These are phyloP conservation scores for Uloborus diversus DNA, from an alignment of 1,140 invertebrate genomes.

Conservation along the genomic window DNA sequence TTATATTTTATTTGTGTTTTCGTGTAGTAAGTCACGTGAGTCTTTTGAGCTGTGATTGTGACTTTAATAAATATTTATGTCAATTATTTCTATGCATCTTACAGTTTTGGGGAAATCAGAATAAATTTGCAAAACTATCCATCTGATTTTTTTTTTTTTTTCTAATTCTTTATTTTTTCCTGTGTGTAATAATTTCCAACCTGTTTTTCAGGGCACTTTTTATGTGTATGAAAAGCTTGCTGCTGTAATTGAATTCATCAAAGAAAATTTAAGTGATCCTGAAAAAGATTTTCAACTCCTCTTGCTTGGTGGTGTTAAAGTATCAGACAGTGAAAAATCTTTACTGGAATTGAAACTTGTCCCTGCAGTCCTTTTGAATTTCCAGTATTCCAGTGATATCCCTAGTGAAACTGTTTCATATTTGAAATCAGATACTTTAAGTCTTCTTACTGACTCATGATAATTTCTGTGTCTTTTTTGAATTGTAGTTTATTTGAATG, in stretches of 20 bases:
- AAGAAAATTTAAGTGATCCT: constrained; percentile 75
- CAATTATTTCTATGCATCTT: too few relatives aligned
- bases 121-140: too few relatives aligned
- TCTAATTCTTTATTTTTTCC: too few relatives aligned
- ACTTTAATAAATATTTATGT: too few relatives aligned
- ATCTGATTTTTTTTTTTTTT: too few relatives aligned
- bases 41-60: too few relatives aligned
- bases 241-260: constrained; percentile 77
- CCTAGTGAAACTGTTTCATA: constrained; percentile 66
- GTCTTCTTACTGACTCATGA: constrained; percentile 67
- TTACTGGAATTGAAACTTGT: constrained; percentile 77
- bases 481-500: too few relatives aligned
- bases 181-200: neutral
- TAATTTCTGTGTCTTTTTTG: too few relatives aligned
- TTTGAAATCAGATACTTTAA: constrained; percentile 79
- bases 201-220: constrained; percentile 77
- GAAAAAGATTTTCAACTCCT: constrained; percentile 73
- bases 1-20: too few relatives aligned
- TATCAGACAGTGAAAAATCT: constrained; percentile 72
- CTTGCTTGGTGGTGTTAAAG: constrained; percentile 67
- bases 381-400: constrained; percentile 67
- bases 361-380: constrained; percentile 78
- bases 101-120: too few relatives aligned
- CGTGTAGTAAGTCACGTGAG: too few relatives aligned
- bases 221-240: constrained; percentile 78